Conservation (phyloP, 1,140 invertebrate genomes). For the Dreissena rostriformis region DNA sequence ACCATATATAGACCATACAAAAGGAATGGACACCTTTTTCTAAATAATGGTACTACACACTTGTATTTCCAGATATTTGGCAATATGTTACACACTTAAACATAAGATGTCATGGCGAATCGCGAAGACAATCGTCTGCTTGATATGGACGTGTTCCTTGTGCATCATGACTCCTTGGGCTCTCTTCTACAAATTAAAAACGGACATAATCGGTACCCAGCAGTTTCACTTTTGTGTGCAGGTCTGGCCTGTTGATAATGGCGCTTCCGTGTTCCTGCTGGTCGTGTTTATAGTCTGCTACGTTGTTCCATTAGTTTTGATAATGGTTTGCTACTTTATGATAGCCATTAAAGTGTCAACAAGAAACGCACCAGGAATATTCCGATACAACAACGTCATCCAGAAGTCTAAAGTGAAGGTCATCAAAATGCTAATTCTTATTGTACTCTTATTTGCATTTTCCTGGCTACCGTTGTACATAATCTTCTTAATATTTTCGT, state of each 20-base stretch:
- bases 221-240: constrained; percentile 62
- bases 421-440: constrained; percentile 97
- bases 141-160: constrained; percentile 94
- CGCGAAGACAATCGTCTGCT: constrained; percentile 92
- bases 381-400: constrained; percentile 70
- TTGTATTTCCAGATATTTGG: constrained; percentile 89
- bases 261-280: constrained; percentile 92
- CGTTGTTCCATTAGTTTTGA: constrained; percentile 94
- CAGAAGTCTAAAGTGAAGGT: constrained; percentile 84
- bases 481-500: constrained; percentile 63
- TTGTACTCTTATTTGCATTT: constrained; percentile 96
- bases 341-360: constrained; percentile 96
- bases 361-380: constrained; percentile 89
- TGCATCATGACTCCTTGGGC: constrained; percentile 94
- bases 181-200: constrained; percentile 87
- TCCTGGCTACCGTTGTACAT: constrained; percentile 97
- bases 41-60: background rate
- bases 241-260: constrained; percentile 80
- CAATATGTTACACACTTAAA: constrained; percentile 96
- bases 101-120: constrained; percentile 94
- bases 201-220: constrained; percentile 74
- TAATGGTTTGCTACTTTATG: constrained; percentile 94
- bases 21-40: too few species aligned
- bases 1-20: too few species aligned
- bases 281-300: constrained; percentile 95